Percentiles rank a stretch among this genome's conserved stretches.
Conservation (phyloP, 2,113 vertebrate genomes). For the Poeciliopsis occidentalis region DNA sequence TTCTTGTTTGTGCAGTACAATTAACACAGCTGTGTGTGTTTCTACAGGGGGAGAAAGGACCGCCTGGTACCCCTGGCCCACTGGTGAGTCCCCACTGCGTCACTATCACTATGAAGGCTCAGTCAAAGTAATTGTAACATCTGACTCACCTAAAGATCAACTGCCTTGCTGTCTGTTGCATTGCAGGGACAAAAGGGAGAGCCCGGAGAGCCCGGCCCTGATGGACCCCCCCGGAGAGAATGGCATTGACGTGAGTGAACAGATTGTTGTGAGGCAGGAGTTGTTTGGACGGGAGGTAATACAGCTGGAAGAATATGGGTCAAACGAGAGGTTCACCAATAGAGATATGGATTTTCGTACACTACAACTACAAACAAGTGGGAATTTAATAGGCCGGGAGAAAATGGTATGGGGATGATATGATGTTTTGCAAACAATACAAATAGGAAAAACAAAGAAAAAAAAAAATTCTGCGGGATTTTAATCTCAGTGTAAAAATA, state of each 20-base stretch:
- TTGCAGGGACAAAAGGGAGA: conserved; percentile 90
- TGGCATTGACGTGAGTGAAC: conserved; percentile 90
- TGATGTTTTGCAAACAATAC: too few species aligned
- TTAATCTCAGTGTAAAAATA: too few species aligned
- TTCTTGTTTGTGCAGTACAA: too few species aligned
- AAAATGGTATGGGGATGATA: too few species aligned
- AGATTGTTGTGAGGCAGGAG: neutral
- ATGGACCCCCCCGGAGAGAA: conserved; percentile 87
- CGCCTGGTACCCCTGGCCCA: conserved; percentile 83
- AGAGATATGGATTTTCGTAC: too few species aligned
- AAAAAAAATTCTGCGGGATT: too few species aligned
- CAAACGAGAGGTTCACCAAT: neutral
- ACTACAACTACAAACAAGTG: too few species aligned
- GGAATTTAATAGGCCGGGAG: too few species aligned
- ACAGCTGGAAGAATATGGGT: neutral
- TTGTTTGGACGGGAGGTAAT: neutral
- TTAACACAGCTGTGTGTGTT: conserved; percentile 13
- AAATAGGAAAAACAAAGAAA: too few species aligned
- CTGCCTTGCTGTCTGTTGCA: conserved; percentile 8
- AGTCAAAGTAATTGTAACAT: neutral
- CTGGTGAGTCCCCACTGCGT: conserved; percentile 81
- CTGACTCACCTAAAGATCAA: neutral
- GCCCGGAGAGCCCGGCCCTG: conserved; percentile 83
- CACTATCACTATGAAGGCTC: neutral
- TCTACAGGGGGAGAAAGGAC: conserved; percentile 91